Evolutionary conservation across 2,113 vertebrate species (phyloP), one percentile per base, ranked within the genome.

Genomic region (Psilopsiagon aurifrons): DNA sequence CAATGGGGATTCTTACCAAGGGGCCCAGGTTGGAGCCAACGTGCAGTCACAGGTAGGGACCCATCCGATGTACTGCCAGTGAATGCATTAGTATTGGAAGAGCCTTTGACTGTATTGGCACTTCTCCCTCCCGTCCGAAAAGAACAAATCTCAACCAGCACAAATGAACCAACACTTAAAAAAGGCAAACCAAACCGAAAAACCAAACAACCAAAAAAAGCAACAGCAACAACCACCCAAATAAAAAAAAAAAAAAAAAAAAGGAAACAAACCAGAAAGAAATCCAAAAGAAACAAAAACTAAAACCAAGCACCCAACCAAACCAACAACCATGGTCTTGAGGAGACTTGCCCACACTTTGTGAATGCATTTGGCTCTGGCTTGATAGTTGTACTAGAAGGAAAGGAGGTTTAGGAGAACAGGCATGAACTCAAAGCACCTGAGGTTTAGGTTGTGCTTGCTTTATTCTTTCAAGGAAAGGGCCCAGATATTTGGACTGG

Each of bases 1-100:
- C 98, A 99, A 99, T 99, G 99, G 99, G 98, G 99, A 99, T 98
- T 99, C 99, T 97, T 99, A 99, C 99, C 99, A 99, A 98, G 99
- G 99, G 98, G 99, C 99, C 99, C 99, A 99, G 98, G 99, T 99
- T 98, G 99, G 99, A 99, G 99, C 99, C 99, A 99, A 99, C 98
- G 99, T 99, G 98, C 99, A 99, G 98, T 99, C 99, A 98, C 99
- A 99, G 99, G 99, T 99, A 99, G 98, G 98, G 98, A 98, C 98
- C 98, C 98, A 97, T 98, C 98, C 96, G 28, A 97, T 97, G 95
- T 97, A 97, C 97, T 94, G 77, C 97, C 97, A 97, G 96, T 91
- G 97, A 96, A 97, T 96, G 96, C 93, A 73, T 93, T 96, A 96
- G 95, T 93, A 77, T 94, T 96, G 94, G 91, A 92, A 92, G 96